Conservation (phyloP, 2,888 invertebrate species). For the Crocallis elinguaria region DNA sequence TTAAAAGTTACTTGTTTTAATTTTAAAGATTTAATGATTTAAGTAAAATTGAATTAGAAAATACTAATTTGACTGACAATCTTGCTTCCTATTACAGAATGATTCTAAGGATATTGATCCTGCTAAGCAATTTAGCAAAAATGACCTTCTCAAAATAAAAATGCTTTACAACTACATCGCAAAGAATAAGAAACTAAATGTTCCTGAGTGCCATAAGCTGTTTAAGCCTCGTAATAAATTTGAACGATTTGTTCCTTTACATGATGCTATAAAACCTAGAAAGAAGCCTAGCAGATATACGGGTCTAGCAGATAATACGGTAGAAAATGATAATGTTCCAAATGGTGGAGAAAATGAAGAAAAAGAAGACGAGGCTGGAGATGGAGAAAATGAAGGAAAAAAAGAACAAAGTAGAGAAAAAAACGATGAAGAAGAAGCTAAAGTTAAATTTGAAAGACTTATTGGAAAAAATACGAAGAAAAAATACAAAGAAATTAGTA, state of each 20-base stretch:
- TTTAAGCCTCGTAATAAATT: slow-evolving; percentile 51
- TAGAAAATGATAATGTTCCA: background rate
- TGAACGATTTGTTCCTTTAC: slow-evolving; percentile 14
- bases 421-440: slow-evolving; percentile 2
- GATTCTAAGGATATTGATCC: slow-evolving; percentile 10
- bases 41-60: too few species aligned
- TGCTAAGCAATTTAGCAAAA: slow-evolving; percentile 42
- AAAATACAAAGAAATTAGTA: background rate
- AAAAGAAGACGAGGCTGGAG: background rate
- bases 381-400: background rate
- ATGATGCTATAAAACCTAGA: slow-evolving; percentile 28
- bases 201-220: slow-evolving; percentile 55
- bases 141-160: slow-evolving; percentile 60
- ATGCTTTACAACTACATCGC: slow-evolving; percentile 62
- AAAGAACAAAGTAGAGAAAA: slow-evolving; percentile 13
- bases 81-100: slow-evolving; percentile 25
- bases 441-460: background rate
- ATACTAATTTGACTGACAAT: too few species aligned
- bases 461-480: background rate
- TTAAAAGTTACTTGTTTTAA: too few species aligned
- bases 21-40: too few species aligned
- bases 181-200: slow-evolving; percentile 39
- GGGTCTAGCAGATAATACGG: too few species aligned
- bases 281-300: slow-evolving; percentile 53
- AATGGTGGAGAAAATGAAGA: background rate